Conservation (phyloP, 2,797 vertebrate genomes). For the Odontamblyopus lacepedii region DNA sequence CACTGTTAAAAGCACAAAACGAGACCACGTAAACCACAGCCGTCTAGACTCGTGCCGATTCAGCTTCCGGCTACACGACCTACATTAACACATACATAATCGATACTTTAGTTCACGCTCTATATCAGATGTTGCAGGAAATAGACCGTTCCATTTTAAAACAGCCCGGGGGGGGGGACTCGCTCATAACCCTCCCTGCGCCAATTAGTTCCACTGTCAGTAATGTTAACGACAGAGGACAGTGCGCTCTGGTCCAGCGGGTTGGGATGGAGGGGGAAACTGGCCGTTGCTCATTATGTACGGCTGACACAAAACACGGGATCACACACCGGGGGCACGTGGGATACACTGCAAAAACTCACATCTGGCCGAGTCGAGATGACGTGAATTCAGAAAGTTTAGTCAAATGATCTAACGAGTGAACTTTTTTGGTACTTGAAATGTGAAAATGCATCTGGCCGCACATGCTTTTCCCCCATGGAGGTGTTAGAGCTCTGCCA, state of each 20-base stretch:
- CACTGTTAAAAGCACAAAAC: slow-evolving; percentile 42
- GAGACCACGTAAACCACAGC: slow-evolving; percentile 18
- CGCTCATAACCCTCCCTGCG: slow-evolving; percentile 61
- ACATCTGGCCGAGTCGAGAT: too few species aligned
- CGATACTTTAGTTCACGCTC: slow-evolving; percentile 52
- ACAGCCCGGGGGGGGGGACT: slow-evolving; percentile 54
- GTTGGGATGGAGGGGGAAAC: slow-evolving; percentile 39
- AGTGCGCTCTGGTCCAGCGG: slow-evolving; percentile 54
- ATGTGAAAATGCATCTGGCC: too few species aligned
- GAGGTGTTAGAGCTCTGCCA: too few species aligned
- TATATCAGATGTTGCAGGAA: slow-evolving; percentile 61
- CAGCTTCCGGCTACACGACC: slow-evolving; percentile 57
- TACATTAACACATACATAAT: slow-evolving; percentile 69
- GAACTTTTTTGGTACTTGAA: too few species aligned
- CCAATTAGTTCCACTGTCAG: slow-evolving; percentile 76
- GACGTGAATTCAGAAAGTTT: too few species aligned
- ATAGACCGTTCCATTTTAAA: slow-evolving; percentile 67
- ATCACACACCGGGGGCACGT: slow-evolving; percentile 44
- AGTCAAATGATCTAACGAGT: too few species aligned
- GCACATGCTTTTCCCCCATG: too few species aligned
- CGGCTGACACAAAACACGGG: slow-evolving; percentile 66
- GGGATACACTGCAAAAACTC: not conserved
- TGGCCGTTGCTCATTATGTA: slow-evolving; percentile 64
- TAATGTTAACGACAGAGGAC: slow-evolving; percentile 69
- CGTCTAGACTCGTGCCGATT: slow-evolving; percentile 61